Percentiles rank a stretch among this genome's conserved stretches.
Conservation (phyloP, 2,888 invertebrate species). For the Masnerella sp. region DNA sequence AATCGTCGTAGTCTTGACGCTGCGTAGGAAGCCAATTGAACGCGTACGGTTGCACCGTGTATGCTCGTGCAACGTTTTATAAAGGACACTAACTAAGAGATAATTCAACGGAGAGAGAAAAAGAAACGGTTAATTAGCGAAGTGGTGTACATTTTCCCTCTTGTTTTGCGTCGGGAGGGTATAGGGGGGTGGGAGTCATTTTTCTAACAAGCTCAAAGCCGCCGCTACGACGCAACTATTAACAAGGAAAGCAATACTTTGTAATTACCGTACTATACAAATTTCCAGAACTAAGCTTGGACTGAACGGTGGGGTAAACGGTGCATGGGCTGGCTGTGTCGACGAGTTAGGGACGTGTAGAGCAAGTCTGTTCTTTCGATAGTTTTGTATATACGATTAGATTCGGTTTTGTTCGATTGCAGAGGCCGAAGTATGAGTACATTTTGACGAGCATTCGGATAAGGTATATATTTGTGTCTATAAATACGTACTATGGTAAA, state of each 20-base stretch:
- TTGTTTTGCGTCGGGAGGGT: conserved; percentile 56
- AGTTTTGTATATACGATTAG: conserved; percentile 61
- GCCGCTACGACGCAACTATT: conserved; percentile 72
- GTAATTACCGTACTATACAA: conserved; percentile 79
- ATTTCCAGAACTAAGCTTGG: conserved; percentile 56
- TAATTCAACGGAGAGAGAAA: conserved; percentile 57
- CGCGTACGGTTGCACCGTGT: conserved; percentile 52
- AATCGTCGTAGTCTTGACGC: conserved; percentile 54
- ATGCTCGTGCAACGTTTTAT: conserved; percentile 56
- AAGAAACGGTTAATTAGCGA: conserved; percentile 54
- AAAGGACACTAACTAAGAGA: conserved; percentile 15
- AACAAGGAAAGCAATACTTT: conserved; percentile 87
- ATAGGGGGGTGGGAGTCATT: conserved; percentile 40
- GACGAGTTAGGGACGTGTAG: conserved; percentile 45
- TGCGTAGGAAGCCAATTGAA: conserved; percentile 51
- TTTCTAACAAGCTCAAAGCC: conserved; percentile 74
- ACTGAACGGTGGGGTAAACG: conserved; percentile 52
- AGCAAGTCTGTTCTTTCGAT: conserved; percentile 41
- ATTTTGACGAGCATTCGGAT: conserved; percentile 24
- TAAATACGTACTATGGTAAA: conserved; percentile 52
- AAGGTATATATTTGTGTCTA: conserved; percentile 48
- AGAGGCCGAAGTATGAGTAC: not conserved
- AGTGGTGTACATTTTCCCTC: conserved; percentile 50
- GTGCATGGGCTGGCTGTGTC: conserved; percentile 45
- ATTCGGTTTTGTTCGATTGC: conserved; percentile 9